Base-by-base conservation (phyloP, 23 tunicate species). In the Aplidium turbinatum region DNA sequence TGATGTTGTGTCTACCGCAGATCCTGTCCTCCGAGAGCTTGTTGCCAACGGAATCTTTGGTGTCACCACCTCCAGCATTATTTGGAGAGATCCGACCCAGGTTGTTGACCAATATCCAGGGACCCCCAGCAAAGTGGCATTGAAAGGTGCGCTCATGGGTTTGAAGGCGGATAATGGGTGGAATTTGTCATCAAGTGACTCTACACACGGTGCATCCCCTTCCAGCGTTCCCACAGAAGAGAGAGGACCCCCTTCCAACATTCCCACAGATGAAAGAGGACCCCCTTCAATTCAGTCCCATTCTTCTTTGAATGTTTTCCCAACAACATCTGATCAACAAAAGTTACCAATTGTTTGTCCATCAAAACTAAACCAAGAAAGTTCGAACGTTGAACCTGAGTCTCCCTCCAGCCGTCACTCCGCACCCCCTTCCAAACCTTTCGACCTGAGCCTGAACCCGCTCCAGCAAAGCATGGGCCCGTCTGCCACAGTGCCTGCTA, bases 121-220 rank as follows among this genome's bases (percentile, higher is more conserved):
- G 2, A 75, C 83, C 24, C 83, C 83, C 46, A 78, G 76, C 36
- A 66, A 78, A 53, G 40, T 33, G 3, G 75, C 65, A 6, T 33
- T 78, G 0, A 78, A 78, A 25, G 83, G 66, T 52, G 83, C 83
- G 28, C 38, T 78, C 65, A 45, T 76, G 29, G 82, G 82, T 16
- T 1, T 78, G 21, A 78, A 65, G 36, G 31, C 40, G 21, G 82
- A 61, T 1, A 58, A 70, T 22, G 76, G 58, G 11, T 3, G 47
- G 21, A 70, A 70, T 23, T 30, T 47, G 7, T 11, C 28, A 4
- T 35, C 24, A 5, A 39, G 7, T 38, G 38, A 35, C 7, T 25
- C 73, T 3, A 3, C 25, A 6, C 21, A 24, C 9, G 68, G 3
- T n/a, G n/a, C n/a, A n/a, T n/a, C n/a, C n/a, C n/a, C n/a, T n/a